Evolutionary conservation across 2,888 invertebrate genomes (phyloP).

Genomic region (Thecophora atra): DNA sequence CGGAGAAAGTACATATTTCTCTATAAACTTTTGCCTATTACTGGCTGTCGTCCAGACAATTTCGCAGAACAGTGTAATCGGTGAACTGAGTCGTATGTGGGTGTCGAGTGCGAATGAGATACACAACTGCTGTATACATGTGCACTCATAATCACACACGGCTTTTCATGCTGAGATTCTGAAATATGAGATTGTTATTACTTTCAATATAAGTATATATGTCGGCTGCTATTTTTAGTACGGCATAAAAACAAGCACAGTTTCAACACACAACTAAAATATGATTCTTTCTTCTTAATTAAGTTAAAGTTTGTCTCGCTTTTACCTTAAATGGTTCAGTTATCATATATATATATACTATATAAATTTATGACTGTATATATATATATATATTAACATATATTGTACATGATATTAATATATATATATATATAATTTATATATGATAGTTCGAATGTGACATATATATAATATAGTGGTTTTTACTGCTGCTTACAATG

Average conservation of each 20-base stretch:
- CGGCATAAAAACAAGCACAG: slow-evolving; percentile 29
- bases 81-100: background rate
- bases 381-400: slow-evolving; percentile 34
- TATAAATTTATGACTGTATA: too few species aligned
- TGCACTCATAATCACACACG: slow-evolving; percentile 7
- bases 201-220: slow-evolving; percentile 17
- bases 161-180: slow-evolving; percentile 13
- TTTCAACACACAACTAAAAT: slow-evolving; percentile 40
- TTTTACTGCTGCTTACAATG: slow-evolving; percentile 54
- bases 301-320: slow-evolving; percentile 42
- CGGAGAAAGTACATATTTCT: background rate
- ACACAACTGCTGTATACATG: slow-evolving; percentile 1
- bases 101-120: background rate
- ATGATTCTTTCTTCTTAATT: slow-evolving; percentile 39
- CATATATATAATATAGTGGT: slow-evolving; percentile 38
- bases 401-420: slow-evolving; percentile 35
- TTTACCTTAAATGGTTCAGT: slow-evolving; percentile 29
- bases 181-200: too few species aligned
- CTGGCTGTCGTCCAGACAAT: background rate
- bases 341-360: slow-evolving; percentile 22
- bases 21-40: background rate
- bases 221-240: slow-evolving; percentile 27
- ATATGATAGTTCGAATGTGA: slow-evolving; percentile 38
- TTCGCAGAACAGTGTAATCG: slow-evolving; percentile 4
- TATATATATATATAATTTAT: slow-evolving; percentile 39